These are phyloP conservation scores for Hirudo medicinalis DNA, from an alignment of 1,140 invertebrate species.

Conservation along the genomic window DNA sequence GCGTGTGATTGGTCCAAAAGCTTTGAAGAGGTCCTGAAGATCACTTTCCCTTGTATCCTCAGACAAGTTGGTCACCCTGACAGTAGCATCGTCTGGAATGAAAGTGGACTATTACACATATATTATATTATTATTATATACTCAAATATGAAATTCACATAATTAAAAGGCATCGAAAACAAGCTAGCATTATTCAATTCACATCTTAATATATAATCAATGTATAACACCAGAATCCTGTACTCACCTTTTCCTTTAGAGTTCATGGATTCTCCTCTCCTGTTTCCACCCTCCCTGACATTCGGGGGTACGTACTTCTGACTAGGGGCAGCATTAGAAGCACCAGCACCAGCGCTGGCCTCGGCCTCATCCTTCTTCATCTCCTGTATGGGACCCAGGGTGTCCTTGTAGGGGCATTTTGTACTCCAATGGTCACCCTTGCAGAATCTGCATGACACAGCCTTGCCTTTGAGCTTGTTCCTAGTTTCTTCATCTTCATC, in stretches of 20 bases:
- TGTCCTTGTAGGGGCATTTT: slow-evolving; percentile 91
- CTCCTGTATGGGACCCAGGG: slow-evolving; percentile 37
- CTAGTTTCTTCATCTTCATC: slow-evolving; percentile 72
- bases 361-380: slow-evolving; percentile 29
- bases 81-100: slow-evolving; percentile 63
- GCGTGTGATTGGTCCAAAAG: slow-evolving; percentile 71
- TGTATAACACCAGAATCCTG: neutral
- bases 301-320: slow-evolving; percentile 63
- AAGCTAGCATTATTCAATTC: no score
- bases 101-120: slow-evolving; percentile 18
- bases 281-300: slow-evolving; percentile 62
- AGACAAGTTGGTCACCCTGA: slow-evolving; percentile 90
- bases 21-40: slow-evolving; percentile 84
- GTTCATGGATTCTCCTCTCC: slow-evolving; percentile 57
- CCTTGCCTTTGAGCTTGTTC: slow-evolving; percentile 62
- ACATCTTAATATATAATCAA: no score
- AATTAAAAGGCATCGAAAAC: no score
- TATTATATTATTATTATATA: no score
- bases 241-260: slow-evolving; percentile 26
- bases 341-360: slow-evolving; percentile 23
- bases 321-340: neutral
- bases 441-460: slow-evolving; percentile 85
- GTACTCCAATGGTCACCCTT: slow-evolving; percentile 90
- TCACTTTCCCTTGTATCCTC: slow-evolving; percentile 87
- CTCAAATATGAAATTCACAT: no score